phyloP scores from a whole-genome alignment of 2,888 invertebrate genomes.

The Athalia cordata region DNA sequence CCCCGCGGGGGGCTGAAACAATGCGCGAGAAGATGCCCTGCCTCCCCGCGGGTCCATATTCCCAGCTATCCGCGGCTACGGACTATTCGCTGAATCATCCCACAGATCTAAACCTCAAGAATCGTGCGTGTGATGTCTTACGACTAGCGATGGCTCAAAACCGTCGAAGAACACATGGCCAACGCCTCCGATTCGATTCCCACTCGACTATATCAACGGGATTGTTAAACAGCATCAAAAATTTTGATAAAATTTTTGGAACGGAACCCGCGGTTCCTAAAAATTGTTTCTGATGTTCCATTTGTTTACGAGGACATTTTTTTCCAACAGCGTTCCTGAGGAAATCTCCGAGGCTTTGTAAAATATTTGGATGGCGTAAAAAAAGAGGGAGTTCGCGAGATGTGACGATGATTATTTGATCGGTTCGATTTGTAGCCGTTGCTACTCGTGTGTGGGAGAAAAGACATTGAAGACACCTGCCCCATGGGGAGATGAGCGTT shows the following conservation, averaged over 20 bases:
- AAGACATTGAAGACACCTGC: conserved; percentile 58
- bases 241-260: no score
- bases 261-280: no score
- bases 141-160: conserved; percentile 57
- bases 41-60: conserved; percentile 48
- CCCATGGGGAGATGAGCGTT: conserved; percentile 61
- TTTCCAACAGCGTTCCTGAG: no score
- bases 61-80: conserved; percentile 44
- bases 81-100: conserved; percentile 59
- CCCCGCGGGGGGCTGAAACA: conserved; percentile 72
- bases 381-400: not conserved
- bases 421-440: conserved; percentile 53
- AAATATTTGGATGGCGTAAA: not conserved
- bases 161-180: conserved; percentile 43
- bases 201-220: no score
- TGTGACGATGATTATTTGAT: not conserved
- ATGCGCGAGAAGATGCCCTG: conserved; percentile 68
- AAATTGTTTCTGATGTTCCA: no score
- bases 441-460: conserved; percentile 53
- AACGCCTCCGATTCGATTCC: not conserved
- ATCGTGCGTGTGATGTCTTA: conserved; percentile 54
- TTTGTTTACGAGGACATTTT: no score
- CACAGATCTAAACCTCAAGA: conserved; percentile 47
- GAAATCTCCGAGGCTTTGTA: no score
- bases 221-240: no score